These are phyloP conservation scores for Adelphocoris suturalis DNA, from an alignment of 2,888 invertebrate species.

Conservation along the genomic window DNA sequence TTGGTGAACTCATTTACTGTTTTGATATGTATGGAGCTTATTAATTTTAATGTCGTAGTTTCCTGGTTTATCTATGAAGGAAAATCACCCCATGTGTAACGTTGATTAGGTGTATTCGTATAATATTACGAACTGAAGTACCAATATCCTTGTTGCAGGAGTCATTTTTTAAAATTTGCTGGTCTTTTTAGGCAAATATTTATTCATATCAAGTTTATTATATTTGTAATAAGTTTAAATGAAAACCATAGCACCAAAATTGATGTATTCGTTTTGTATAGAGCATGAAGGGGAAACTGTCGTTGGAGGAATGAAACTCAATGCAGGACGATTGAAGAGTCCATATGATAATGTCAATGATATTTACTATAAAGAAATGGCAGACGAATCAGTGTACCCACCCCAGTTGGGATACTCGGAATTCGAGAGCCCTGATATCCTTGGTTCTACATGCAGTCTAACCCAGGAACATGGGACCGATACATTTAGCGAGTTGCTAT, in stretches of 20 bases:
- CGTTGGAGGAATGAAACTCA: conserved; percentile 12
- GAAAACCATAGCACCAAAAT: conserved; percentile 60
- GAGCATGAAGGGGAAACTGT: conserved; percentile 36
- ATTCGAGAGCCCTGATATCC: conserved; percentile 54
- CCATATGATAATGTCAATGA: conserved; percentile 70
- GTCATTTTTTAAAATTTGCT: background rate
- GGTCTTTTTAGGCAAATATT: background rate
- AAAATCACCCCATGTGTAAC: background rate
- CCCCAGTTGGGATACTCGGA: conserved; percentile 73
- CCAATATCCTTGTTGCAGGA: conserved; percentile 64
- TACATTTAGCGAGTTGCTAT: conserved; percentile 72
- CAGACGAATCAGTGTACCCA: conserved; percentile 71
- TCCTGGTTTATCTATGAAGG: conserved; percentile 61
- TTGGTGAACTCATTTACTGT: conserved; percentile 34
- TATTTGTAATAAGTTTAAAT: conserved; percentile 1
- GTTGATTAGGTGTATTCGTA: background rate
- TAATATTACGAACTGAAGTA: conserved; percentile 44
- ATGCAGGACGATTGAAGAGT: conserved; percentile 56
- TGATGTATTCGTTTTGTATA: conserved; percentile 34
- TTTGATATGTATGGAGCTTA: conserved; percentile 64
- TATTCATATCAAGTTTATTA: background rate
- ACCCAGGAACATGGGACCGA: conserved; percentile 71
- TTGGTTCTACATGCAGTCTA: conserved; percentile 69
- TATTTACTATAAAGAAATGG: conserved; percentile 71
- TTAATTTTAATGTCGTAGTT: conserved; percentile 62